These are phyloP conservation scores for Escarpia spicata DNA, from an alignment of 2,888 invertebrate species.

Conservation along the genomic window DNA sequence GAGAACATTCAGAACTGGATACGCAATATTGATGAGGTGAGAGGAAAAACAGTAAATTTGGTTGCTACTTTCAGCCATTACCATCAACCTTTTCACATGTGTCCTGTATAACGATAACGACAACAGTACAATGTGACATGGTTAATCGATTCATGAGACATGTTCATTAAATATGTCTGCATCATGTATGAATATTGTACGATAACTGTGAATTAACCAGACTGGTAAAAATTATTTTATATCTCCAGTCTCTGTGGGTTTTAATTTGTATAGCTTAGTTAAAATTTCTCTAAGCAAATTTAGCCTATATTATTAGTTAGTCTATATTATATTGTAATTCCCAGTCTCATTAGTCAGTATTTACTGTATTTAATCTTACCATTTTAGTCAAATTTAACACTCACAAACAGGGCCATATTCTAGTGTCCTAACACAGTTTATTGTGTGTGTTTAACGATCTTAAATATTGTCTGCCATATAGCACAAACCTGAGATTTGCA, in stretches of 20 bases:
- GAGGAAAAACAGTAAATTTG: constrained; percentile 19
- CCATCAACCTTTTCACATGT: not conserved
- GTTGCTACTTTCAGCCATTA: not conserved
- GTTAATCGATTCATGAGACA: not conserved
- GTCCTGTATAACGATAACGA: not conserved
- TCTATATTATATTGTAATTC: too few relatives aligned
- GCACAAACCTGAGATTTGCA: not conserved
- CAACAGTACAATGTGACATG: not conserved
- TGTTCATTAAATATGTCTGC: not conserved
- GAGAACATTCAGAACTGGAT: constrained; percentile 99
- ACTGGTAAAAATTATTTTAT: not conserved
- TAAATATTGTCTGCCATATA: not conserved
- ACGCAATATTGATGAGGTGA: constrained; percentile 91
- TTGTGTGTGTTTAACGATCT: not conserved
- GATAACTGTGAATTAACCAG: not conserved
- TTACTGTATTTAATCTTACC: too few relatives aligned
- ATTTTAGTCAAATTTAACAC: too few relatives aligned
- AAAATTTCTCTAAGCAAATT: too few relatives aligned
- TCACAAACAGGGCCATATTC: too few relatives aligned
- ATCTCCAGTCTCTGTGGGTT: not conserved
- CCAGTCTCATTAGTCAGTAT: too few relatives aligned
- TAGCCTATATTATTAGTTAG: too few relatives aligned
- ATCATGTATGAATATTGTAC: not conserved
- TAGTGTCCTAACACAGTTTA: not conserved
- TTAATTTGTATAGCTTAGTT: too few relatives aligned